These are phyloP conservation scores for Acanthurus leucopareius DNA, from an alignment of 2,797 vertebrate genomes.

Conservation along the genomic window DNA sequence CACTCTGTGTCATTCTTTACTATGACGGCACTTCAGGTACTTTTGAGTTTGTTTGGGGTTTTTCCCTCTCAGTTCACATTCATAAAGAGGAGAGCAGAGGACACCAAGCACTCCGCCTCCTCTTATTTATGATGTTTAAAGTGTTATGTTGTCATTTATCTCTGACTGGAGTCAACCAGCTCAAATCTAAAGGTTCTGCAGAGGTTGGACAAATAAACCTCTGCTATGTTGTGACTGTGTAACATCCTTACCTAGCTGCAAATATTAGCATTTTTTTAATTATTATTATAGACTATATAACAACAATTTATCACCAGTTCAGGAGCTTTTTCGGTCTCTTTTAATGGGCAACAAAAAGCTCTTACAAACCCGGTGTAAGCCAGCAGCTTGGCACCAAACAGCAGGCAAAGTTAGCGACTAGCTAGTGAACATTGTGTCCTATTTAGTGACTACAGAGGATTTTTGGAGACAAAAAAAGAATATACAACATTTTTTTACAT, in stretches of 20 bases:
- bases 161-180: rapidly evolving
- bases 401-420: not conserved
- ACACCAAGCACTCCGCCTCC: not conserved
- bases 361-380: not conserved
- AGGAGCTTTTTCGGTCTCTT: not conserved
- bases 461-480: not conserved
- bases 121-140: not conserved
- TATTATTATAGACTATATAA: too few relatives aligned
- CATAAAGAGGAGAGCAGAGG: slow-evolving; percentile 8
- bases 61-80: not conserved
- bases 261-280: not conserved
- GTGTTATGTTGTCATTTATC: not conserved
- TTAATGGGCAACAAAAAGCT: not conserved
- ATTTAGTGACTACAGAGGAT: too few relatives aligned
- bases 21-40: not conserved
- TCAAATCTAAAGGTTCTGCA: not conserved
- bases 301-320: not conserved
- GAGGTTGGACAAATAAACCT: not conserved
- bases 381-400: not conserved
- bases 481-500: not conserved
- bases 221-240: not conserved
- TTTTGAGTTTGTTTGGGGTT: not conserved
- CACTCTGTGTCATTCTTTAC: not conserved
- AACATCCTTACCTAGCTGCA: not conserved
- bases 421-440: too few relatives aligned